Conservation (phyloP, 1,140 invertebrate genomes). For the Hycleus phaleratus region DNA sequence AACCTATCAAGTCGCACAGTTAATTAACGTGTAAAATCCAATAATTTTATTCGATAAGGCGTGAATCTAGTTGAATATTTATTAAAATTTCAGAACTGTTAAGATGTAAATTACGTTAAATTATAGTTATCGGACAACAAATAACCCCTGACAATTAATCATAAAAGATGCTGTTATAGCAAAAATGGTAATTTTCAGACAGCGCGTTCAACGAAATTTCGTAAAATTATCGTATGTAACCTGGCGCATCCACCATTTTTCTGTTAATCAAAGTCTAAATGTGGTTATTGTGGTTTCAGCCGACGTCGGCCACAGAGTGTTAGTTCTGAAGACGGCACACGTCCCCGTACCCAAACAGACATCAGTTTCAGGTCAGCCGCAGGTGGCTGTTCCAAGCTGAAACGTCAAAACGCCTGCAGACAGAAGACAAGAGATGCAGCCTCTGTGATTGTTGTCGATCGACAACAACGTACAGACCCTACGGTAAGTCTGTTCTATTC, state of each 20-base stretch:
- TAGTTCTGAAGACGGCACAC: conserved; percentile 25
- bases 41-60: too few species aligned
- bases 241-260: not conserved
- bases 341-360: conserved; percentile 7
- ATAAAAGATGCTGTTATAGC: not conserved
- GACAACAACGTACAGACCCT: conserved; percentile 11
- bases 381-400: conserved; percentile 30
- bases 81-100: too few species aligned
- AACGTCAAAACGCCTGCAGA: conserved; percentile 27
- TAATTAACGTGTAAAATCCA: too few species aligned
- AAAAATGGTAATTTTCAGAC: not conserved
- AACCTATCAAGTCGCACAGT: too few species aligned
- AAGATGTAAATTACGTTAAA: too few species aligned
- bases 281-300: conserved; percentile 12
- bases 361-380: conserved; percentile 27
- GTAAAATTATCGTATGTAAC: not conserved
- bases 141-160: not conserved
- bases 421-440: conserved; percentile 23
- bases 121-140: not conserved
- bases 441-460: not conserved
- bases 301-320: conserved; percentile 23
- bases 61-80: too few species aligned
- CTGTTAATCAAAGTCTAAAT: not conserved
- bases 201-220: not conserved
- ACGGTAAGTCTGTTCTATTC: conserved; percentile 18